Percentiles rank a stretch among this genome's conserved stretches.
phyloP scores from a whole-genome alignment of 2,797 vertebrate species.

The Botia kubotai region DNA sequence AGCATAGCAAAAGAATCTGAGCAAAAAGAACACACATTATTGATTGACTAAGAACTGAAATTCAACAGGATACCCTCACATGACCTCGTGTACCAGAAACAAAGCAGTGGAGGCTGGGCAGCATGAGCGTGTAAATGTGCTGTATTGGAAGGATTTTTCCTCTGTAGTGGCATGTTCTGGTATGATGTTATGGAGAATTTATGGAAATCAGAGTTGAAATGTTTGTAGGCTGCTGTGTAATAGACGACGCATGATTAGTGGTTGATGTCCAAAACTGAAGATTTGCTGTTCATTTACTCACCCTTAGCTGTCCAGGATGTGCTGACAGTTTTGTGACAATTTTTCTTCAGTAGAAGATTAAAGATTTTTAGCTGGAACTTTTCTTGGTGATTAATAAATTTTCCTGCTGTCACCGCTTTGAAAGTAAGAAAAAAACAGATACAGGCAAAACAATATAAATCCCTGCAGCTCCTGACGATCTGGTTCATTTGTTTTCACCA shows the following conservation, averaged over 20 bases:
- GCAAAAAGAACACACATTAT: not conserved
- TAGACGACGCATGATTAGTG: not conserved
- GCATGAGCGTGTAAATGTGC: not conserved
- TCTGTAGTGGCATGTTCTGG: not conserved
- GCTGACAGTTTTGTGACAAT: too few relatives aligned
- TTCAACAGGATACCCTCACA: not conserved
- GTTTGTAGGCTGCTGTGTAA: slow-evolving; percentile 6
- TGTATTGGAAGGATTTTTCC: not conserved
- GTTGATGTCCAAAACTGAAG: not conserved
- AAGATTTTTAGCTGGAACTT: too few relatives aligned
- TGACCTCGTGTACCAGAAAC: not conserved
- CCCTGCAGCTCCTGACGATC: not conserved
- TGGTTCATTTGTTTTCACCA: slow-evolving; percentile 8
- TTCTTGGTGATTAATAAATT: too few relatives aligned
- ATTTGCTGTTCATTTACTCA: too few relatives aligned
- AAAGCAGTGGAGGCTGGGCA: not conserved
- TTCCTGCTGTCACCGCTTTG: too few relatives aligned
- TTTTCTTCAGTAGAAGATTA: too few relatives aligned
- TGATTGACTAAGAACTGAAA: not conserved
- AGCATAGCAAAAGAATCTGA: not conserved
- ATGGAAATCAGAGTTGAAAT: not conserved
- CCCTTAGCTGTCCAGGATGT: too few relatives aligned
- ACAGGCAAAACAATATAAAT: too few relatives aligned
- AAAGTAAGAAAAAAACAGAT: too few relatives aligned
- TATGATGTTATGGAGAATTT: not conserved